Percentiles rank a stretch among this genome's conserved stretches.
phyloP scores from a whole-genome alignment of 1,140 invertebrate genomes.

The Fopius arisanus region DNA sequence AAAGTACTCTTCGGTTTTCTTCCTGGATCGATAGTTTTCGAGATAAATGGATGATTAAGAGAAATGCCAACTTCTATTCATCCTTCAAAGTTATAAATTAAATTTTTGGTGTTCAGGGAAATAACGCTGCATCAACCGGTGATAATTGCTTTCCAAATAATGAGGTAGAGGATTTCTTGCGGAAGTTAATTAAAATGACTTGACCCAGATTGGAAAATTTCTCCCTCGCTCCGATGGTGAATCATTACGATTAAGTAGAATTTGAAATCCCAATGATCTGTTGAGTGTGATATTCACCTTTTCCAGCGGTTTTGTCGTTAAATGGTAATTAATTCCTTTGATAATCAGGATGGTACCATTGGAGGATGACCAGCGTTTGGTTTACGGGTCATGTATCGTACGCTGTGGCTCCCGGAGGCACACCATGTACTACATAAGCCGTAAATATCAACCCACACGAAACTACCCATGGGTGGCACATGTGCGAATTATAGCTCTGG shows the following conservation, averaged over 20 bases:
- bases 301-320: too few species aligned
- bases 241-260: too few species aligned
- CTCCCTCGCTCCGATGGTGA: background rate
- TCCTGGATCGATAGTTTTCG: too few species aligned
- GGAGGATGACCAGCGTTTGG: background rate
- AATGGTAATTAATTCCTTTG: background rate
- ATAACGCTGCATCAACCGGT: too few species aligned
- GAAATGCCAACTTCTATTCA: too few species aligned
- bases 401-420: background rate
- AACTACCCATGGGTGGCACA: conserved; percentile 6
- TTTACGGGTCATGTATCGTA: background rate
- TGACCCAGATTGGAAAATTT: background rate
- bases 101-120: too few species aligned
- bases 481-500: conserved; percentile 15
- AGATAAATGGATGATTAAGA: too few species aligned
- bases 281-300: too few species aligned
- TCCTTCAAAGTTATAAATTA: too few species aligned
- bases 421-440: conserved; percentile 9
- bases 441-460: conserved; percentile 15
- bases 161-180: background rate
- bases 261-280: too few species aligned
- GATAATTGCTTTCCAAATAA: background rate
- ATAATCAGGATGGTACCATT: background rate
- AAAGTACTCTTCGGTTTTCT: too few species aligned
- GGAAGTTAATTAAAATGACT: background rate